A percentile compares a stretch with the other conserved stretches of the same genome.
Evolutionary conservation across 2,113 vertebrate species (phyloP).

Genomic region (Hystrix brachyura): DNA sequence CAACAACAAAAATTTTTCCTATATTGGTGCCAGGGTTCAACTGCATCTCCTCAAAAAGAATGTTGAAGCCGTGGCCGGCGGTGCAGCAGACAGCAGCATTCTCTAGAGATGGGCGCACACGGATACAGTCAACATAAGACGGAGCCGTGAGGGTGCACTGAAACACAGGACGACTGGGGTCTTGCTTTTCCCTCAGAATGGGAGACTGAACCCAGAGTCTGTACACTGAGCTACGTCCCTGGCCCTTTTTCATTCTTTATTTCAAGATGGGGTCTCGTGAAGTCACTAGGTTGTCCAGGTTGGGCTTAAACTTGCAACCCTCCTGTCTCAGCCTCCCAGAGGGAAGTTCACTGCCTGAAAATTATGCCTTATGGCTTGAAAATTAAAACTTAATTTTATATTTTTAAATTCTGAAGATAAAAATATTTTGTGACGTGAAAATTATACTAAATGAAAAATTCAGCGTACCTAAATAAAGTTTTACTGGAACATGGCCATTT

Average conservation of each 20-base stretch:
- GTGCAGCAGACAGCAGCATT: background rate
- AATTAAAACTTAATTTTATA: background rate
- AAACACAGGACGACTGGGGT: background rate
- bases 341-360: background rate
- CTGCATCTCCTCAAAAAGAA: background rate
- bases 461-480: background rate
- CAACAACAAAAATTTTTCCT: background rate
- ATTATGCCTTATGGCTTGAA: background rate
- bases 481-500: background rate
- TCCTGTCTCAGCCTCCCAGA: background rate
- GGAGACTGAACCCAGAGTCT: background rate
- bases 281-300: background rate
- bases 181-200: background rate
- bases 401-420: constrained; percentile 25
- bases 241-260: background rate
- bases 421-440: constrained; percentile 24
- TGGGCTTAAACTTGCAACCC: background rate
- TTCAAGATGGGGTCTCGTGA: background rate
- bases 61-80: background rate
- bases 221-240: background rate
- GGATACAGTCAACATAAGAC: background rate
- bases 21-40: background rate
- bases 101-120: background rate
- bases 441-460: background rate
- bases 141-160: background rate